Evolutionary conservation across 2,797 vertebrate species (phyloP).

Genomic region (Alca torda): DNA sequence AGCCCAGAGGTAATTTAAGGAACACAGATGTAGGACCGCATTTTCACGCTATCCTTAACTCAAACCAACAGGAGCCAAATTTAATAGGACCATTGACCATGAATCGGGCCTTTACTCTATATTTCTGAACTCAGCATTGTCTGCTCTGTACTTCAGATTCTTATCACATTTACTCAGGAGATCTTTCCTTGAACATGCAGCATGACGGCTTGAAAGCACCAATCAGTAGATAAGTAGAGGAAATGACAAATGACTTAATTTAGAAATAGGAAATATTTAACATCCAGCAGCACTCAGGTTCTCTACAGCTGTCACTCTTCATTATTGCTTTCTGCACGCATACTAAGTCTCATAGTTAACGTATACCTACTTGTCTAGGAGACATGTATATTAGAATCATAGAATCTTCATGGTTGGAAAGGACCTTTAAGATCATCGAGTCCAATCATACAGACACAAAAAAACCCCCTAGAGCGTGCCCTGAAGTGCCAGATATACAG

Average conservation of each 20-base stretch:
- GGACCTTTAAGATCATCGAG: no score
- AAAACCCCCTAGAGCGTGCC: no score
- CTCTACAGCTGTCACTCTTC: neutral
- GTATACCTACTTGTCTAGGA: neutral
- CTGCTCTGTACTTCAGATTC: neutral
- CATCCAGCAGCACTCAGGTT: neutral
- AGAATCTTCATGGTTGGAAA: no score
- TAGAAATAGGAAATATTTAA: constrained; percentile 20
- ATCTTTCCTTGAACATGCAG: neutral
- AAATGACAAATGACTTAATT: neutral
- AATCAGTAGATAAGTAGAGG: neutral
- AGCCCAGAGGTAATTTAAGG: neutral
- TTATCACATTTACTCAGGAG: neutral
- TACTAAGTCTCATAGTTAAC: neutral
- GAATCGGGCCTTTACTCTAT: neutral
- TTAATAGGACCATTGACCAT: neutral
- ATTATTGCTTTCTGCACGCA: neutral
- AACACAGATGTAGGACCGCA: neutral
- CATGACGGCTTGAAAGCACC: neutral
- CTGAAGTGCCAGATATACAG: no score
- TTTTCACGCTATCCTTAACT: neutral
- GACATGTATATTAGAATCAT: neutral
- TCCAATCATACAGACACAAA: no score
- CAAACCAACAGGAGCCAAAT: neutral
- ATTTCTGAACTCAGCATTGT: neutral